These are phyloP conservation scores for Lysandra bellargus DNA, from an alignment of 2,888 invertebrate genomes.

Conservation along the genomic window DNA sequence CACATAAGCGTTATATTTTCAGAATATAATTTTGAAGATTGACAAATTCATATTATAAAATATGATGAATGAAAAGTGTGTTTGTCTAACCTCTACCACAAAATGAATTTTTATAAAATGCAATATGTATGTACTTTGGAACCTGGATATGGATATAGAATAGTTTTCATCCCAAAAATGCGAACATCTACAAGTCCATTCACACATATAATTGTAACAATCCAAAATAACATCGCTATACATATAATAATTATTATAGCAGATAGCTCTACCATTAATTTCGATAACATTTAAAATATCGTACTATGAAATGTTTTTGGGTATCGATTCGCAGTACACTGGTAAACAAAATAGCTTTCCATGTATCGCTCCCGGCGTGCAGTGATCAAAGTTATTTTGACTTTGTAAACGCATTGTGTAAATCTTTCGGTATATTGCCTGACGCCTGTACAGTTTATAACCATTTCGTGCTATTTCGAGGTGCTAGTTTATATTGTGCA, in stretches of 20 bases:
- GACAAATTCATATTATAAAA: not conserved
- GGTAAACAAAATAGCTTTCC: constrained; percentile 32
- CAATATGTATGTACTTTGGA: too few species aligned
- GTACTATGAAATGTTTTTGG: not conserved
- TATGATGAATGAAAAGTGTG: not conserved
- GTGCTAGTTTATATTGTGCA: not conserved
- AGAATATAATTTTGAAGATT: not conserved
- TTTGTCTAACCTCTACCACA: too few species aligned
- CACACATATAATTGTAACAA: not conserved
- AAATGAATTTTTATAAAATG: too few species aligned
- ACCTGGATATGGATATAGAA: too few species aligned
- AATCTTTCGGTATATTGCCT: constrained; percentile 32
- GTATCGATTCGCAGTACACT: constrained; percentile 22
- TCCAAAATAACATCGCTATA: not conserved
- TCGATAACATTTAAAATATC: not conserved
- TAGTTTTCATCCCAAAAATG: too few species aligned
- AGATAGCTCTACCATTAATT: not conserved
- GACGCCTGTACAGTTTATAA: constrained; percentile 19
- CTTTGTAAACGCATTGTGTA: constrained; percentile 31
- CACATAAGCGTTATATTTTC: not conserved
- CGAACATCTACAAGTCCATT: too few species aligned
- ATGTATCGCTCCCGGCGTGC: constrained; percentile 24
- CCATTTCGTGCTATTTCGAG: not conserved
- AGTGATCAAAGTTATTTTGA: constrained; percentile 32
- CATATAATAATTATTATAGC: not conserved